Base-by-base conservation (phyloP, 2,797 vertebrate species). In the Spea hammondii region DNA sequence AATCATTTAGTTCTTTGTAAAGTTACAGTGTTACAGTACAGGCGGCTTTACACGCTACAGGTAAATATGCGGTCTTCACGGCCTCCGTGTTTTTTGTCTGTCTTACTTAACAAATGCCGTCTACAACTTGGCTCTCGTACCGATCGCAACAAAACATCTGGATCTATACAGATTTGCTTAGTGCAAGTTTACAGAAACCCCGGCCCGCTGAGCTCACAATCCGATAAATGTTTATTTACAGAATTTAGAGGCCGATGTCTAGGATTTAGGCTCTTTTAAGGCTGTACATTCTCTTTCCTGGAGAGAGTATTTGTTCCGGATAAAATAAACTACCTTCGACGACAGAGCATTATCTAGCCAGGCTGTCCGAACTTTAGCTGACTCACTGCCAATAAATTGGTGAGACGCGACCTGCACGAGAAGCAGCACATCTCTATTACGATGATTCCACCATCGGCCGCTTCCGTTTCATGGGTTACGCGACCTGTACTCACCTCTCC, bases 401-500 rank as follows among this genome's bases (percentile, higher is more conserved):
- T 7, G 6, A 17, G 47, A 76, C 62, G 53, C 44, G 79, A 76
- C 11, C 74, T 47, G 69, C 62, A 67, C 68, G 14, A 47, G 53
- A 47, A 45, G 45, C 8, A 12, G 54, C 32, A 74, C 48, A 17
- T 70, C 67, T 76, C n/a, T 71, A 72, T 59, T 67, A 65, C n/a
- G 69, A 72, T 70, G 44, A 72, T 44, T 44, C 50, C 17, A 44
- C n/a, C 48, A n/a, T 32, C 32, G 32, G 32, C 32, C 32, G 59
- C 12, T 62, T 17, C 59, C 13, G 32, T 32, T 3, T 32, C 7
- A 54, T 54, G 51, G 2, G 51, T 2, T 12, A 8, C 51, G 7
- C 11, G 51, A 53, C 51, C 51, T 62, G 3, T 62, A 14, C 95
- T 93, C 86, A 99, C 98, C 98, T 95, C 87, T 99, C 97, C 85